Percentiles rank a stretch among this genome's conserved stretches.
Conservation (phyloP, 1,140 invertebrate genomes). For the Vollenhovia emeryi region DNA sequence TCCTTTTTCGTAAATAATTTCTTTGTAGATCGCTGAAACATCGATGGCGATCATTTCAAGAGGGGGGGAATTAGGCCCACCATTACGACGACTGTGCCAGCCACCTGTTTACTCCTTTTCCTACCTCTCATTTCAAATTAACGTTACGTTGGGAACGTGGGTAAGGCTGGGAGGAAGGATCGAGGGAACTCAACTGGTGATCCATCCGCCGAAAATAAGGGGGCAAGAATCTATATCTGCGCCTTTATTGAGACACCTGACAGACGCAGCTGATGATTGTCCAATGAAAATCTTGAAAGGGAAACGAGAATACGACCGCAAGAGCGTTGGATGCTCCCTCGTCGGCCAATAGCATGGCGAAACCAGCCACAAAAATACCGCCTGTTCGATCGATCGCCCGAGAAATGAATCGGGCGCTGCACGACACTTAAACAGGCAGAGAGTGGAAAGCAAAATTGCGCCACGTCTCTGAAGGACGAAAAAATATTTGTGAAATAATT, state of each 20-base stretch:
- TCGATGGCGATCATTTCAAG: neutral
- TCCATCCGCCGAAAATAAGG: constrained; percentile 56
- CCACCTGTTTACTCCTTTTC: constrained; percentile 56
- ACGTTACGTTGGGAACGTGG: neutral
- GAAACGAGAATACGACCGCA: constrained; percentile 61
- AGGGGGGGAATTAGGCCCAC: neutral
- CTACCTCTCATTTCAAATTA: constrained; percentile 33
- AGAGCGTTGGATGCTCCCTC: constrained; percentile 44
- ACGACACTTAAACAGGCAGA: neutral
- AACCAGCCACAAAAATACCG: constrained; percentile 14
- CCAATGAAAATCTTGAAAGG: constrained; percentile 63
- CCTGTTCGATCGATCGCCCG: constrained; percentile 17
- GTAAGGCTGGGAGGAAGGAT: neutral
- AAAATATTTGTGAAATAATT: neutral
- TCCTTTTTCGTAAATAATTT: neutral
- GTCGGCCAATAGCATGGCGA: constrained; percentile 50
- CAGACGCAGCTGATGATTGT: constrained; percentile 70
- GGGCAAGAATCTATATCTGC: constrained; percentile 59
- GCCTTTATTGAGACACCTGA: constrained; percentile 69
- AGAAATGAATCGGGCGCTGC: constrained; percentile 21
- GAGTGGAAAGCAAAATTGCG: neutral
- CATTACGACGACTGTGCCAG: constrained; percentile 51
- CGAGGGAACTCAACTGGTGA: constrained; percentile 29
- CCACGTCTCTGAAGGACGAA: neutral
- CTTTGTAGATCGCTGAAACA: constrained; percentile 7